Evolutionary conservation across 2,888 invertebrate genomes (phyloP).

Genomic region (Cloeon dipterum): DNA sequence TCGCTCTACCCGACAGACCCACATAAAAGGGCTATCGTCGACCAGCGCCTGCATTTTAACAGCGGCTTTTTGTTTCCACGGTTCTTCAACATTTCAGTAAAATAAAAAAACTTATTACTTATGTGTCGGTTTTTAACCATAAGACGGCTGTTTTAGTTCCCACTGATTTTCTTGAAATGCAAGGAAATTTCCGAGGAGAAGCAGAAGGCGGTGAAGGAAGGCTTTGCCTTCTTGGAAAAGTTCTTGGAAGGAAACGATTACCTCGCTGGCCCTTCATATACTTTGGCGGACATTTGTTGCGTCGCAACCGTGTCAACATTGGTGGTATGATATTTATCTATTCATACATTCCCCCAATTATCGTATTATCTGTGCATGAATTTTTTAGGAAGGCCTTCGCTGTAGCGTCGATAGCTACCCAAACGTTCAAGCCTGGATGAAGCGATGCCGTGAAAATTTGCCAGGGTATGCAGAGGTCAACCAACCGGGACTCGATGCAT

Average conservation of each 20-base stretch:
- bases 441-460: slow-evolving; percentile 26
- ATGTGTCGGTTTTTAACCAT: no score
- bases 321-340: slow-evolving; percentile 27
- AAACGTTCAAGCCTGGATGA: slow-evolving; percentile 32
- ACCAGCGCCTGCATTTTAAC: background rate
- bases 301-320: slow-evolving; percentile 30
- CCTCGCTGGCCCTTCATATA: slow-evolving; percentile 33
- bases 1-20: background rate
- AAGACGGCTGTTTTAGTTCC: no score
- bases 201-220: slow-evolving; percentile 28
- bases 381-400: background rate
- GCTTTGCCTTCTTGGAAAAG: slow-evolving; percentile 31
- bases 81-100: slow-evolving; percentile 35
- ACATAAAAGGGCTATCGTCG: background rate
- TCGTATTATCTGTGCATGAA: no score
- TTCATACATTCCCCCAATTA: no score
- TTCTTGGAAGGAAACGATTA: slow-evolving; percentile 32
- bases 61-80: slow-evolving; percentile 12
- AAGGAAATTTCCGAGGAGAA: slow-evolving; percentile 27
- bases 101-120: background rate
- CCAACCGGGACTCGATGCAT: slow-evolving; percentile 2
- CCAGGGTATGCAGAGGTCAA: slow-evolving; percentile 20
- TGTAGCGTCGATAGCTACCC: slow-evolving; percentile 16
- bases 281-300: slow-evolving; percentile 38
- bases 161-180: slow-evolving; percentile 31